Conservation (phyloP, 2,888 invertebrate species). For the Uropetala carovei region DNA sequence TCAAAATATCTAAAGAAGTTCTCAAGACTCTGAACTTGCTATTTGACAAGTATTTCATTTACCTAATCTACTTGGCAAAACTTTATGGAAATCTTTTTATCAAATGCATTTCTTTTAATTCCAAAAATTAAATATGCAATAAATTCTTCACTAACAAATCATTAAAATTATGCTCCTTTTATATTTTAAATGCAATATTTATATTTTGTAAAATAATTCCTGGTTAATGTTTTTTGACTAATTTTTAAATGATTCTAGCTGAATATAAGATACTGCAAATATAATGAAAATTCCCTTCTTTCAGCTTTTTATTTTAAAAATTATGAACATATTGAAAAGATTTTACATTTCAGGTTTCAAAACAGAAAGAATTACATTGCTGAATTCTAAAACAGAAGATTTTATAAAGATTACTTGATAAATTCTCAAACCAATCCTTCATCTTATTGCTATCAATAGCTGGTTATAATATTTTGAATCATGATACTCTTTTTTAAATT, state of each 20-base stretch:
- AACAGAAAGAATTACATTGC: neutral
- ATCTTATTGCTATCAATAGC: neutral
- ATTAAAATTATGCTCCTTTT: neutral
- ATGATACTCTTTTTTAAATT: too few species aligned
- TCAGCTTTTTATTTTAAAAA: neutral
- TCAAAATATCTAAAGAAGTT: neutral
- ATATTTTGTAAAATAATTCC: neutral
- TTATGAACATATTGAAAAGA: neutral
- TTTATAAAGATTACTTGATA: neutral
- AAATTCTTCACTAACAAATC: neutral
- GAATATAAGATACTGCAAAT: neutral
- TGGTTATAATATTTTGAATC: neutral
- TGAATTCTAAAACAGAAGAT: neutral
- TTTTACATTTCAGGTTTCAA: slow-evolving; percentile 23
- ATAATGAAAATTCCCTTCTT: slow-evolving; percentile 4
- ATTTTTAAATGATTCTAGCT: neutral
- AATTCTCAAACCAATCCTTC: neutral
- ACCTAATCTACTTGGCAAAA: neutral
- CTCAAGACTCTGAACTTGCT: neutral
- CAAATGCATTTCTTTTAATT: neutral
- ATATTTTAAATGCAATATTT: neutral
- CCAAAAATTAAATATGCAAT: neutral
- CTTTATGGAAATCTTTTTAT: neutral
- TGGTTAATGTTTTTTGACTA: neutral
- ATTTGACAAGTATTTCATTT: neutral